Evolutionary conservation across 2,797 vertebrate genomes (phyloP).

Genomic region (Acrocephalus scirpaceus): DNA sequence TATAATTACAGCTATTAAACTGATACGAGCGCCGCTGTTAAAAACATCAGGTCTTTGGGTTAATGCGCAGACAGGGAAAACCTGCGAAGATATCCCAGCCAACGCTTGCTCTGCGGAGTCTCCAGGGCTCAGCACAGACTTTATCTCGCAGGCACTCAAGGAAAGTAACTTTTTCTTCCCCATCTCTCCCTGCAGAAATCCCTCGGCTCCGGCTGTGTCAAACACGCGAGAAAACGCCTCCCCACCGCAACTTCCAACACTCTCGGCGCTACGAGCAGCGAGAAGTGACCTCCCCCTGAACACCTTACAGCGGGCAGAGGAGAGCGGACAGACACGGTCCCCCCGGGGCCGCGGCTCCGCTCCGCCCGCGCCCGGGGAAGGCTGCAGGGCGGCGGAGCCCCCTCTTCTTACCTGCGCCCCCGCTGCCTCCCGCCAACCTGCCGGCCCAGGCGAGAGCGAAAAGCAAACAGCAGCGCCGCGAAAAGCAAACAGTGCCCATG

Average conservation of each 20-base stretch:
- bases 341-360: background rate
- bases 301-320: background rate
- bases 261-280: background rate
- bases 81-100: background rate
- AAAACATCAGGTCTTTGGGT: background rate
- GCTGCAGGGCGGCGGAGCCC: background rate
- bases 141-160: background rate
- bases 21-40: background rate
- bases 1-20: background rate
- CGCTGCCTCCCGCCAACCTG: conserved; percentile 84
- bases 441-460: conserved; percentile 83
- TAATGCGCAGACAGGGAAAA: background rate
- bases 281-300: background rate
- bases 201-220: background rate
- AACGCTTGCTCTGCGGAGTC: background rate
- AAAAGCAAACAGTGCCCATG: conserved; percentile 87
- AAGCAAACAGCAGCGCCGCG: conserved; percentile 86
- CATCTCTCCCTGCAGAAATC: background rate
- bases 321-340: background rate
- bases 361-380: background rate
- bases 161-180: conserved; percentile 46
- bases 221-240: background rate
- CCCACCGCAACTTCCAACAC: background rate
- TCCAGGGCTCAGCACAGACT: background rate
- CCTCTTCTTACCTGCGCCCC: conserved; percentile 88